Percentiles rank a stretch among this genome's conserved stretches.
Conservation (phyloP, 37 sponge, comb jelly and placozoan genomes). For the Chondrosia reniformis region DNA sequence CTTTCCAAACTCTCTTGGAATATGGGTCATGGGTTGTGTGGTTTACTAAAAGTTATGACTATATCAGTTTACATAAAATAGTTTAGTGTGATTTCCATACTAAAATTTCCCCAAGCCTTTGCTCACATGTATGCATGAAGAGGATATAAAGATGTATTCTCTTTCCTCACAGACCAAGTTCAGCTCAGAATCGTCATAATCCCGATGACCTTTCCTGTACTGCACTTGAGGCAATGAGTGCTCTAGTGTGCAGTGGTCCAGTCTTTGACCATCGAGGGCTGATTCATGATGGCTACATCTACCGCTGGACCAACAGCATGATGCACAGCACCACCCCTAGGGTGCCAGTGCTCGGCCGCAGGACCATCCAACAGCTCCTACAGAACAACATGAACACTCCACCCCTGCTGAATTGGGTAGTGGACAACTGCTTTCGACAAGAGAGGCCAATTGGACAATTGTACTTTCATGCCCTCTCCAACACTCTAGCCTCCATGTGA, state of each 20-base stretch:
- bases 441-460: conserved; percentile 48
- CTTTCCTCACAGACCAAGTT: not conserved
- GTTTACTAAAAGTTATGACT: too few species aligned
- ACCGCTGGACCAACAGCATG: conserved; percentile 82
- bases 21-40: too few species aligned
- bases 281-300: conserved; percentile 56
- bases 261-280: conserved; percentile 71
- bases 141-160: not conserved
- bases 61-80: too few species aligned
- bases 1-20: too few species aligned
- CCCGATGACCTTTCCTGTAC: conserved; percentile 1
- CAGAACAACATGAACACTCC: conserved; percentile 52
- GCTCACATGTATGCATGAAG: not conserved
- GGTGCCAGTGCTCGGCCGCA: conserved; percentile 70
- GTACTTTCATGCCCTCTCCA: conserved; percentile 82
- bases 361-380: conserved; percentile 74
- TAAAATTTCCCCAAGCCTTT: too few species aligned
- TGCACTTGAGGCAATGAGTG: conserved; percentile 79
- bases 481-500: conserved; percentile 54
- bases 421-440: conserved; percentile 66
- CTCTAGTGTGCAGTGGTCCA: conserved; percentile 85
- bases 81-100: too few species aligned
- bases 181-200: not conserved
- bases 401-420: conserved; percentile 75
- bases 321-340: conserved; percentile 46